phyloP scores from a whole-genome alignment of 2,113 vertebrate genomes.

The Prunella himalayana region DNA sequence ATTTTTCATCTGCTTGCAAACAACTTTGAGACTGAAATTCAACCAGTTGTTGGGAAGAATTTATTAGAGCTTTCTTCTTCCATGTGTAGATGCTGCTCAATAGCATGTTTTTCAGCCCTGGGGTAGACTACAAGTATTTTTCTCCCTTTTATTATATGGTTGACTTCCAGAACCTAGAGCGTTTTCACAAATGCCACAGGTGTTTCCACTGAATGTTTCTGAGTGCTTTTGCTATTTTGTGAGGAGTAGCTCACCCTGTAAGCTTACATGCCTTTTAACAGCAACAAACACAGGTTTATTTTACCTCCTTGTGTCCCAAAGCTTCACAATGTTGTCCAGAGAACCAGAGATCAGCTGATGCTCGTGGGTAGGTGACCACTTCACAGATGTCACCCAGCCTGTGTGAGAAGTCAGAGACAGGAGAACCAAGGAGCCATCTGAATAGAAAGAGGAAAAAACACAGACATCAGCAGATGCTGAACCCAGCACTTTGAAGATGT shows the following conservation, averaged over 20 bases:
- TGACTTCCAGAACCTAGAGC: neutral
- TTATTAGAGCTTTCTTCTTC: neutral
- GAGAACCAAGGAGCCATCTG: slow-evolving; percentile 92
- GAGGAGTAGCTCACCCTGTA: neutral
- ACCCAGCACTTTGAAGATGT: neutral
- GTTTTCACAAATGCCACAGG: neutral
- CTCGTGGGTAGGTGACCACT: slow-evolving; percentile 91
- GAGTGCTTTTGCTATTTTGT: neutral
- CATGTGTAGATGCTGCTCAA: neutral
- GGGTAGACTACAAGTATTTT: neutral
- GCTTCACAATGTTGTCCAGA: slow-evolving; percentile 93
- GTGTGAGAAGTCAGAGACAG: slow-evolving; percentile 93
- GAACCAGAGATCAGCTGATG: slow-evolving; percentile 95
- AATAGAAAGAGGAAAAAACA: neutral
- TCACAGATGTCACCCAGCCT: slow-evolving; percentile 94
- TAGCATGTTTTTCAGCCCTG: neutral
- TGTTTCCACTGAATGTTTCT: neutral
- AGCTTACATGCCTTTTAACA: neutral
- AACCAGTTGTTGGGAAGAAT: neutral
- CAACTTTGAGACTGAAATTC: neutral
- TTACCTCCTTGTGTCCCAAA: slow-evolving; percentile 97
- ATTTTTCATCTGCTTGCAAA: neutral
- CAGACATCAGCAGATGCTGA: neutral
- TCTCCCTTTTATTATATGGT: neutral
- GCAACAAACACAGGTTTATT: neutral